Conservation (phyloP, 2,888 invertebrate species). For the Boloria selene region DNA sequence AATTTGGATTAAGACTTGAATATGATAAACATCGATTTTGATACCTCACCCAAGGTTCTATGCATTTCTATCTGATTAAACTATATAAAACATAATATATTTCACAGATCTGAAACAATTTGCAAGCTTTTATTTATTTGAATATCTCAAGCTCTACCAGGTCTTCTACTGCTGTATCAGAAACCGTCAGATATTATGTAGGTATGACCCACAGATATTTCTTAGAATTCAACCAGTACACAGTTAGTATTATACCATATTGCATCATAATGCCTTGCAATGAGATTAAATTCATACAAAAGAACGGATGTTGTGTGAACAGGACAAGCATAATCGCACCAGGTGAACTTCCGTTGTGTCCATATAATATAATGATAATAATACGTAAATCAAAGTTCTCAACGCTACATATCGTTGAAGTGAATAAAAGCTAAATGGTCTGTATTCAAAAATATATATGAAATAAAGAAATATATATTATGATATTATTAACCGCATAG, state of each 20-base stretch:
- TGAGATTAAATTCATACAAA: slow-evolving; percentile 60
- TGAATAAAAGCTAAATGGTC: neutral
- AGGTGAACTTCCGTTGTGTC: slow-evolving; percentile 59
- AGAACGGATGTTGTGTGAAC: slow-evolving; percentile 67
- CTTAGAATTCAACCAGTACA: slow-evolving; percentile 39
- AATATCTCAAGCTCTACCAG: too few relatives aligned
- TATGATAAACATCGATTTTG: too few relatives aligned
- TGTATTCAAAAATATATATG: neutral
- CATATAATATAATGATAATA: slow-evolving; percentile 22
- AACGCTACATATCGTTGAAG: neutral
- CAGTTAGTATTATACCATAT: slow-evolving; percentile 35
- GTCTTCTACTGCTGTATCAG: too few relatives aligned
- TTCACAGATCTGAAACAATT: too few relatives aligned
- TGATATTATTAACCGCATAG: too few relatives aligned
- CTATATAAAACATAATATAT: too few relatives aligned
- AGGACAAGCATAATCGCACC: slow-evolving; percentile 59
- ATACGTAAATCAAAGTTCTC: slow-evolving; percentile 18
- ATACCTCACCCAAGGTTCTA: too few relatives aligned
- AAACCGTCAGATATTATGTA: too few relatives aligned
- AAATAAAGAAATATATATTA: too few relatives aligned
- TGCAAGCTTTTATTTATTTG: too few relatives aligned
- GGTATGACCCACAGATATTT: slow-evolving; percentile 26
- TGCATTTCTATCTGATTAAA: too few relatives aligned
- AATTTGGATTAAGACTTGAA: too few relatives aligned
- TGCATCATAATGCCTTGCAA: slow-evolving; percentile 44